Base-by-base conservation (phyloP, 2,888 invertebrate species). In the Caprella mutica region DNA sequence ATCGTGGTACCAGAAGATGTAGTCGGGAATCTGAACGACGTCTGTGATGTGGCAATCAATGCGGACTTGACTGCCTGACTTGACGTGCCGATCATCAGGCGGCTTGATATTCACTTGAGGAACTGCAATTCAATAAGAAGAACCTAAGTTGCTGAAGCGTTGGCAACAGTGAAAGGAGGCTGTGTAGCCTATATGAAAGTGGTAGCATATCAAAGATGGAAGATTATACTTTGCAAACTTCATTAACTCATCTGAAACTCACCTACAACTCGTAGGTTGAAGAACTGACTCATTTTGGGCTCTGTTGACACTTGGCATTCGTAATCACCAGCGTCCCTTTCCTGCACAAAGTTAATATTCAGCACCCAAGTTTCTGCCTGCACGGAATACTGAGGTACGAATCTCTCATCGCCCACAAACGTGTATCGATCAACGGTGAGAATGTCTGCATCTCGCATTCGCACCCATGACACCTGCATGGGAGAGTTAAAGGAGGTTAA, bases 1-100 rank as follows among this genome's bases (percentile, higher is more conserved):
- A 75, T 86, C 83, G 77, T 88, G 89, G 77, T 89, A 91, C 91
- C 91, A 92, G 79, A 91, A 90, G 73, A 91, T 89, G 78, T 87
- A 91, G 68, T 87, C 85, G 68, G 91, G 91, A 71, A 87, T 86
- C 76, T 90, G 89, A 68, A 91, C 80, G 68, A 89, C 86, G 75
- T 87, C 86, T 69, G 87, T 86, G 76, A 91, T 89, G 69, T 89
- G 83, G 78, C 91, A 92, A 74, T 85, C 85, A 68, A 92, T 78
- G 72, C 83, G 82, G 68, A 91, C 89, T 67, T 84, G 84, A 74
- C 88, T 89, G 70, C 90, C 91, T 65, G 86, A 85, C 76, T 88
- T 88, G 71, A 91, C 89, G 78, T 85, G 88, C 71, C 88, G 82
- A 74, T 90, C 90, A 57, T 86, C 80, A 74, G 87, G 87, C 67